phyloP scores from a whole-genome alignment of 23 tunicate genomes.

The Botrylloides violaceus region DNA sequence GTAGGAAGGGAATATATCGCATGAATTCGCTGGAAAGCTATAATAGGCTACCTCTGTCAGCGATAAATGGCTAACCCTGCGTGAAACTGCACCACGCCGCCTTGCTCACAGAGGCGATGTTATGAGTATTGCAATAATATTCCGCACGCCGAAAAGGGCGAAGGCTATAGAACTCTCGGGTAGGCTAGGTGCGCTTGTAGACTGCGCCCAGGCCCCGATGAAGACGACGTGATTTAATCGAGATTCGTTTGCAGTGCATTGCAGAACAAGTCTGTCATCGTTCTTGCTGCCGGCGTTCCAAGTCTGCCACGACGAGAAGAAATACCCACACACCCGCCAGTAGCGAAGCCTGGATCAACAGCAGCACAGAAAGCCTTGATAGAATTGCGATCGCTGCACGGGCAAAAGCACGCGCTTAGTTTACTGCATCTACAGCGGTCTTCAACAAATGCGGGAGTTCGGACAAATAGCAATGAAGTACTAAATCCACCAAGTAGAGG shows the following conservation, averaged over 20 bases:
- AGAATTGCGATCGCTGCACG: constrained; percentile 19
- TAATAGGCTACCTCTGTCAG: no score
- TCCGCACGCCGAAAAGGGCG: no score
- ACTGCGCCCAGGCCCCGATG: no score
- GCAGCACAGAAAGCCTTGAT: constrained; percentile 9
- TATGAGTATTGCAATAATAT: no score
- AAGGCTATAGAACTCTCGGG: no score
- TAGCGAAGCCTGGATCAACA: background rate
- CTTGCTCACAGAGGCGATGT: no score
- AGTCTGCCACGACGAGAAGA: constrained; percentile 12
- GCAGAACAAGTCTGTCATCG: constrained; percentile 1
- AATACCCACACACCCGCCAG: constrained; percentile 8
- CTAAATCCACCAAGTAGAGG: background rate
- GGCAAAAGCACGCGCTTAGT: constrained; percentile 5
- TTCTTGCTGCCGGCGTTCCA: constrained; percentile 13
- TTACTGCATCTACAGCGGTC: background rate
- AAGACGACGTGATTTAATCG: no score
- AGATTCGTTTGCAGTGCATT: background rate
- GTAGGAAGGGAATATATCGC: no score
- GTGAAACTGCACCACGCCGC: no score
- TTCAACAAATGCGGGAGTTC: background rate
- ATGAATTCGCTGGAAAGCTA: no score
- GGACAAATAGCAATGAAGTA: background rate
- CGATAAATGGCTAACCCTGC: no score
- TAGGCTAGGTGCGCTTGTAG: no score